Conservation (phyloP, 2,888 invertebrate species). For the Cheilosia vulpina region DNA sequence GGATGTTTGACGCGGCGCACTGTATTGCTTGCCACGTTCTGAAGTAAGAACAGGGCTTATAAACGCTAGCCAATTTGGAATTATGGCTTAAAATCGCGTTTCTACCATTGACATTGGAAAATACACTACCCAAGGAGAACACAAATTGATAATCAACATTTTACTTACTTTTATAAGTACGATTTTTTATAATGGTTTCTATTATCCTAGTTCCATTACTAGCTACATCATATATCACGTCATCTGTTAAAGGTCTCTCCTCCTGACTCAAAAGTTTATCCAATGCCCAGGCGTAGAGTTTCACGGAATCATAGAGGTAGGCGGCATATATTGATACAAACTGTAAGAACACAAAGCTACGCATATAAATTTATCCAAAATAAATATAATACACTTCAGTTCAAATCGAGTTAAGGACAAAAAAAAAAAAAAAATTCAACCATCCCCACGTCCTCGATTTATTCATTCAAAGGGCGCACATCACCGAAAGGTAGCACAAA, state of each 20-base stretch:
- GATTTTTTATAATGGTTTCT: conserved; percentile 92
- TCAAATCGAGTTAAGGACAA: conserved; percentile 14
- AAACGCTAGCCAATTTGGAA: too few relatives aligned
- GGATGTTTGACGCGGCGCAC: too few relatives aligned
- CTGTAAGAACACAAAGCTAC: conserved; percentile 84
- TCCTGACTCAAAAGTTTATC: conserved; percentile 88
- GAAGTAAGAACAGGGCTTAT: too few relatives aligned
- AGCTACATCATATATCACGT: conserved; percentile 88
- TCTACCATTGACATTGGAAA: too few relatives aligned
- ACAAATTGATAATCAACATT: neutral
- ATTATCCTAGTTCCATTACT: conserved; percentile 95
- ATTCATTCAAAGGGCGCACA: conserved; percentile 46
- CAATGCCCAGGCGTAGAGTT: conserved; percentile 94
- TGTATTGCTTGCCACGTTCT: too few relatives aligned
- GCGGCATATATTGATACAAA: conserved; percentile 96
- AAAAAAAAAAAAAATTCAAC: conserved; percentile 18
- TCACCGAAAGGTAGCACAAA: conserved; percentile 48
- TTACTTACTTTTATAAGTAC: conserved; percentile 93
- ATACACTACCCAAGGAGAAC: neutral
- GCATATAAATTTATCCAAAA: conserved; percentile 54
- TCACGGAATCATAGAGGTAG: conserved; percentile 97
- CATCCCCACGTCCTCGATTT: conserved; percentile 3
- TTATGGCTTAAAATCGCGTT: too few relatives aligned
- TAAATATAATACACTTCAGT: conserved; percentile 49
- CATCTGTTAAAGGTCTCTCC: conserved; percentile 85